Conservation (phyloP, 1,140 invertebrate species). For the Bombyx mandarina region DNA sequence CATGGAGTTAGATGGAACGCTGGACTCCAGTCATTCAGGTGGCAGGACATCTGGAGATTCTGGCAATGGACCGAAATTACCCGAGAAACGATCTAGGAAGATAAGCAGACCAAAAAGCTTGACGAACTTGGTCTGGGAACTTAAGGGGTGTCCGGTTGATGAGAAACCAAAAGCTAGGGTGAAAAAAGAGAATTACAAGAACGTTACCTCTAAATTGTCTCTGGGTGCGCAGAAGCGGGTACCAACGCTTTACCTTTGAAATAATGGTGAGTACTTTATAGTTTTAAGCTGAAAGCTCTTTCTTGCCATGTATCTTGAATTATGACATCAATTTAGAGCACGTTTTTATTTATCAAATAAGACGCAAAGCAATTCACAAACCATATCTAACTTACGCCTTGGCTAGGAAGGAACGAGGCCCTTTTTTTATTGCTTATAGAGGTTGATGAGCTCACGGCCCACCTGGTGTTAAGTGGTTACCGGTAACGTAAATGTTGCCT, state of each 20-base stretch:
- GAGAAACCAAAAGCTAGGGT: conserved; percentile 73
- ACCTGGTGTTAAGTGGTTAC: too few species aligned
- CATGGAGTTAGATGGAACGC: conserved; percentile 84
- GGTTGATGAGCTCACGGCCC: too few species aligned
- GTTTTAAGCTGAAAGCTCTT: too few species aligned
- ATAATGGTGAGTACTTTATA: conserved; percentile 31
- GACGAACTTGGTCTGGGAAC: conserved; percentile 89
- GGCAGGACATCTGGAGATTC: conserved; percentile 88
- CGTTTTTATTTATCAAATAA: too few species aligned
- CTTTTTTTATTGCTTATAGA: too few species aligned
- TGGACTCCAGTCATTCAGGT: conserved; percentile 90
- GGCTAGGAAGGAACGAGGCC: too few species aligned
- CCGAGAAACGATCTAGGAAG: conserved; percentile 84
- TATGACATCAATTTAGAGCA: too few species aligned
- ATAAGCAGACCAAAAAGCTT: conserved; percentile 84
- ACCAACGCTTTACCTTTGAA: conserved; percentile 66
- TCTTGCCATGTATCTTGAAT: too few species aligned
- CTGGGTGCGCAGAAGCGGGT: conserved; percentile 65
- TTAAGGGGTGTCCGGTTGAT: conserved; percentile 73
- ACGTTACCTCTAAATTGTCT: conserved; percentile 63
- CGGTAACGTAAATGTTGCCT: too few species aligned
- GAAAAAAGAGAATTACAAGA: conserved; percentile 72
- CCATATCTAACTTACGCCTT: too few species aligned
- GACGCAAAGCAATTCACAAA: too few species aligned
- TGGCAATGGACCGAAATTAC: conserved; percentile 81